Conservation (phyloP, 2,113 vertebrate species). For the Syngnathus floridae region DNA sequence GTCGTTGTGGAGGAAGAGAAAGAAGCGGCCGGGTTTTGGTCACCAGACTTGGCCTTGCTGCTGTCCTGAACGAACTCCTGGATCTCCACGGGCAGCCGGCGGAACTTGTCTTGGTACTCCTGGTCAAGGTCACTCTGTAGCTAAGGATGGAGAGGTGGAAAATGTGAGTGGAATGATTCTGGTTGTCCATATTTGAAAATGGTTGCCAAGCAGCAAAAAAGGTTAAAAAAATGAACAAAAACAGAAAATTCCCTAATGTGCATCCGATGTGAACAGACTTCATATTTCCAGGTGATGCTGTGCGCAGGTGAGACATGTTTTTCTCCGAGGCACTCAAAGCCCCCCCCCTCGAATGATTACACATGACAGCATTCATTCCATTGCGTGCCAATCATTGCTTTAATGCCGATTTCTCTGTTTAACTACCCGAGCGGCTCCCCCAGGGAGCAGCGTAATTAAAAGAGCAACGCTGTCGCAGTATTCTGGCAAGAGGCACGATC, state of each 20-base stretch:
- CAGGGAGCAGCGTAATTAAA: constrained; percentile 73
- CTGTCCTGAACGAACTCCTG: constrained; percentile 96
- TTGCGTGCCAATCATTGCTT: constrained; percentile 77
- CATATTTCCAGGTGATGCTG: background rate
- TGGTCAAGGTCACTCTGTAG: constrained; percentile 92
- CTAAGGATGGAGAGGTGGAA: constrained; percentile 55
- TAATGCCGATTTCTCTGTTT: constrained; percentile 76
- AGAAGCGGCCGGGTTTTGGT: constrained; percentile 62
- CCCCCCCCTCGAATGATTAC: constrained; percentile 69
- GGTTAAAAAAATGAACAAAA: no score
- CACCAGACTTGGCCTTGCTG: constrained; percentile 82
- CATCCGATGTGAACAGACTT: no score
- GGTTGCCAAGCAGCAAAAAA: no score
- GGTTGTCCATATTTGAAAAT: no score
- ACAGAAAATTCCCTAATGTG: no score
- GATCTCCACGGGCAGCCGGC: constrained; percentile 93
- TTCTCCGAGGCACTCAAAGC: constrained; percentile 68
- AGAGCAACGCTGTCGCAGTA: constrained; percentile 34
- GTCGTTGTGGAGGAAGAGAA: constrained; percentile 60
- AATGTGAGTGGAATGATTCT: background rate
- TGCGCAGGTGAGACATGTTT: constrained; percentile 46
- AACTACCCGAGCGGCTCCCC: constrained; percentile 71
- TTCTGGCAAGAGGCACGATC: background rate
- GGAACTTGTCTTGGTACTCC: constrained; percentile 98
- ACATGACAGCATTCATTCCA: constrained; percentile 77